A percentile compares a stretch with the other conserved stretches of the same genome.
These are phyloP conservation scores for Himalopsyche japonica DNA, from an alignment of 2,888 invertebrate genomes.

Conservation along the genomic window DNA sequence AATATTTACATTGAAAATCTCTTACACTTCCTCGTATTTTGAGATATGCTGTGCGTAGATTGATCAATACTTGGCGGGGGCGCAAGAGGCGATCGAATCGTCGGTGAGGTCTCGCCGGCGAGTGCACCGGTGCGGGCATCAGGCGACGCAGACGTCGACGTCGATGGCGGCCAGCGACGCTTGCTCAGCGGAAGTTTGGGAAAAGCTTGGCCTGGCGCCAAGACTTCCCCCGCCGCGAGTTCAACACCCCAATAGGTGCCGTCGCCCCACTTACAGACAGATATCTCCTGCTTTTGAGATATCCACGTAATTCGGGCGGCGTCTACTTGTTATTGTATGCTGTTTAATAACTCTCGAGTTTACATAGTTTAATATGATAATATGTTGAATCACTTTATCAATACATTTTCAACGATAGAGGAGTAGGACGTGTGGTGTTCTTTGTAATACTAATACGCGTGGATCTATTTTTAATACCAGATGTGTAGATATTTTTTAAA, in stretches of 20 bases:
- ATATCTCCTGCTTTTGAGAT: background rate
- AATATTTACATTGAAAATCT: no score
- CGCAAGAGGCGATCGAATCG: conserved; percentile 19
- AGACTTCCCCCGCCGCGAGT: background rate
- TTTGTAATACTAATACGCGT: no score
- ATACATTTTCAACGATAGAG: no score
- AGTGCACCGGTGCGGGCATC: conserved; percentile 20
- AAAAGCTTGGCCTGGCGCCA: conserved; percentile 11
- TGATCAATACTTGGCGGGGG: background rate
- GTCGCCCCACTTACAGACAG: background rate
- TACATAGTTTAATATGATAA: no score
- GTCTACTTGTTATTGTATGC: background rate
- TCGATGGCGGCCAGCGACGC: conserved; percentile 2
- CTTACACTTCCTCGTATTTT: background rate
- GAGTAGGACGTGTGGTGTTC: no score
- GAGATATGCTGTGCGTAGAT: background rate
- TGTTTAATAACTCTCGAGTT: background rate
- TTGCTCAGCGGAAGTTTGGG: conserved; percentile 8
- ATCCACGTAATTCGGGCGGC: background rate
- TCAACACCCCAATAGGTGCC: background rate
- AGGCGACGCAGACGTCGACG: conserved; percentile 5
- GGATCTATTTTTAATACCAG: no score
- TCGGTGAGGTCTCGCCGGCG: conserved; percentile 17
- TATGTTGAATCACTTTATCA: no score
- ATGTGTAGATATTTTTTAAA: no score